These are phyloP conservation scores for Hydrophis major DNA, from an alignment of 2,797 vertebrate genomes.

Conservation along the genomic window DNA sequence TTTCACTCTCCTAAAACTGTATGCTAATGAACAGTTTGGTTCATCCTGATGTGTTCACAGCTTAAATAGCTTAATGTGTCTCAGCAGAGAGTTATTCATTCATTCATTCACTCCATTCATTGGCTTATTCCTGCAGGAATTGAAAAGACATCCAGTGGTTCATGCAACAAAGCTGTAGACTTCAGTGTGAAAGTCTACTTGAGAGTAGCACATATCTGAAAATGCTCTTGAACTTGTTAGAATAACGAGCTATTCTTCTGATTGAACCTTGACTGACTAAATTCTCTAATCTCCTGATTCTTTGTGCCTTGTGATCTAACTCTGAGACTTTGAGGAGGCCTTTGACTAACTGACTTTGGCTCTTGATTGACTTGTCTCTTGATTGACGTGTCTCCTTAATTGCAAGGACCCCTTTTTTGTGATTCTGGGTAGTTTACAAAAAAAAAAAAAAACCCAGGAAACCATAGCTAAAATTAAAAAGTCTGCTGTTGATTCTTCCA, in stretches of 20 bases:
- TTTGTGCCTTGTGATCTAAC: neutral
- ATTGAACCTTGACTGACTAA: neutral
- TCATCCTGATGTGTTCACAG: neutral
- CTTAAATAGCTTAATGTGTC: neutral
- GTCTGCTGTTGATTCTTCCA: neutral
- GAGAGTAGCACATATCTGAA: neutral
- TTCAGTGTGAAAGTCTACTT: neutral
- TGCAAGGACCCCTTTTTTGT: neutral
- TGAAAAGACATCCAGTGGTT: neutral
- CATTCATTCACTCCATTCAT: neutral
- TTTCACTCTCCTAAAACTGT: neutral
- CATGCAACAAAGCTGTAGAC: neutral
- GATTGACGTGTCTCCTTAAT: neutral
- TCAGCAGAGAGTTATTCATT: neutral
- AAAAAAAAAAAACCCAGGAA: neutral
- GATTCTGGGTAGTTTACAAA: neutral
- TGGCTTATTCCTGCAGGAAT: neutral
- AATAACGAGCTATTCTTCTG: neutral
- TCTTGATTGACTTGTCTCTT: neutral
- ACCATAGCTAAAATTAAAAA: neutral
- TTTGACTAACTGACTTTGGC: neutral
- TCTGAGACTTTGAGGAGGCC: neutral
- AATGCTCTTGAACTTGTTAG: neutral
- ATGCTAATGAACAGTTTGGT: neutral
- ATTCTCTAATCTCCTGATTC: neutral